These are phyloP conservation scores for Chaetops frenatus DNA, from an alignment of 2,113 vertebrate genomes.

Conservation along the genomic window DNA sequence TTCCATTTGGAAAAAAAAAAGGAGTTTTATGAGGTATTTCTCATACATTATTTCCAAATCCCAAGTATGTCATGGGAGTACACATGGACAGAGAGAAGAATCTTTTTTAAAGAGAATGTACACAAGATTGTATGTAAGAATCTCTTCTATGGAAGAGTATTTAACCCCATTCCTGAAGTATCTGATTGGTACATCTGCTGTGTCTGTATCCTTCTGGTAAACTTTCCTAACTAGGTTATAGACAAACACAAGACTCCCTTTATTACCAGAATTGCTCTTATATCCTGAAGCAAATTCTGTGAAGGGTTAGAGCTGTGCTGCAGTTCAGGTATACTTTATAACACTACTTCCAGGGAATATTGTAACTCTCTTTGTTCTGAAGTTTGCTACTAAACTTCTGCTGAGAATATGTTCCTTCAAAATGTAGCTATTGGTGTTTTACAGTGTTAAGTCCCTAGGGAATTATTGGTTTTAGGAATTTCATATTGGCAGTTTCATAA, in stretches of 20 bases:
- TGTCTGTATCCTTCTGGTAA: background rate
- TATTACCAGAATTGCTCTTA: background rate
- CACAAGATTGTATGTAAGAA: background rate
- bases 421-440: background rate
- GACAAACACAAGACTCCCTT: background rate
- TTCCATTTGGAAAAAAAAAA: background rate
- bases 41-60: background rate
- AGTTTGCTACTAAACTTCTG: background rate
- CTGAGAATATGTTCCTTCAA: background rate
- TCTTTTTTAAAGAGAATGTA: background rate
- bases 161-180: background rate
- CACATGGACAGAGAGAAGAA: background rate
- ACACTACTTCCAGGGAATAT: background rate
- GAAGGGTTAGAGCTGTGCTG: background rate
- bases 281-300: background rate
- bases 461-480: background rate
- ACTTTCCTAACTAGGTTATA: background rate
- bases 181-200: background rate
- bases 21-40: background rate
- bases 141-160: background rate
- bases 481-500: background rate
- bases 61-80: rapidly evolving
- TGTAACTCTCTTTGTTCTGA: background rate
- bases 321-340: background rate
- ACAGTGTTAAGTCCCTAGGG: background rate